Evolutionary conservation across 2,113 vertebrate genomes (phyloP).

Genomic region (Dromas ardeola): DNA sequence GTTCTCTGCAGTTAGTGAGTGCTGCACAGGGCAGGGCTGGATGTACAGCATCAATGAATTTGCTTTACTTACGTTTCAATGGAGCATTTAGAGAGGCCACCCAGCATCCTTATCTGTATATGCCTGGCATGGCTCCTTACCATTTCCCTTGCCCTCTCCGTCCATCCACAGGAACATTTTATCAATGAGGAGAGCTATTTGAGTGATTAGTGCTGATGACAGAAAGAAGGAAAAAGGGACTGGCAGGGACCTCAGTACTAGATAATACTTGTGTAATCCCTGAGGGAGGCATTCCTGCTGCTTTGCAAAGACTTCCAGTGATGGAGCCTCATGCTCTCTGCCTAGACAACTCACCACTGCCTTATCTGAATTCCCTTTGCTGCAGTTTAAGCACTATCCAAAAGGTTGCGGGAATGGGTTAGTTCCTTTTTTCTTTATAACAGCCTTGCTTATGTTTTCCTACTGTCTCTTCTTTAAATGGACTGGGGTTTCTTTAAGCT

Average conservation of each 20-base stretch:
- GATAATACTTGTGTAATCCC: neutral
- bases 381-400: neutral
- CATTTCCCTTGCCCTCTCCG: neutral
- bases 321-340: neutral
- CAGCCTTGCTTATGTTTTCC: neutral
- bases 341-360: neutral
- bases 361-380: neutral
- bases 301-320: neutral
- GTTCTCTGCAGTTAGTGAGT: neutral
- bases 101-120: neutral
- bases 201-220: neutral
- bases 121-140: neutral
- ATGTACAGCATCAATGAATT: neutral
- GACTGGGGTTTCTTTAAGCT: neutral
- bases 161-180: neutral
- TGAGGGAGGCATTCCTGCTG: neutral
- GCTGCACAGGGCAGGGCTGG: neutral
- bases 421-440: neutral
- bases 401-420: neutral
- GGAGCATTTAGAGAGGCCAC: neutral
- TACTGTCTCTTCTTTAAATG: neutral
- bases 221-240: neutral
- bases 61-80: neutral
- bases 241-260: neutral
- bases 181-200: neutral